phyloP scores from a whole-genome alignment of 2,888 invertebrate species.

The Agriopis leucophaearia region DNA sequence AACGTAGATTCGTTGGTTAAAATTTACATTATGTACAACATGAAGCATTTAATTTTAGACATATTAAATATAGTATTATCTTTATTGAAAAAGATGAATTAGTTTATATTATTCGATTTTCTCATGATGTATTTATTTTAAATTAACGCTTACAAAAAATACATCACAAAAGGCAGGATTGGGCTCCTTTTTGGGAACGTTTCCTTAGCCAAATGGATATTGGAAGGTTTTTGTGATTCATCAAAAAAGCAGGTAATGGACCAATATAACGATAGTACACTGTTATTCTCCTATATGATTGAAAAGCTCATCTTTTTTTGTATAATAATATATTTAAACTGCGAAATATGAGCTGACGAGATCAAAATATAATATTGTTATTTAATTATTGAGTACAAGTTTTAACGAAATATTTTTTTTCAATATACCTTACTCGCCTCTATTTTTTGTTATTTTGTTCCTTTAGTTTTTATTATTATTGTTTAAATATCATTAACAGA shows the following conservation, averaged over 20 bases:
- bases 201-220: slow-evolving; percentile 56
- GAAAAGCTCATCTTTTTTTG: slow-evolving; percentile 75
- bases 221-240: slow-evolving; percentile 51
- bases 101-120: slow-evolving; percentile 67
- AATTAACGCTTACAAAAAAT: slow-evolving; percentile 74
- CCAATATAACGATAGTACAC: slow-evolving; percentile 75
- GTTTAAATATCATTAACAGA: slow-evolving; percentile 78
- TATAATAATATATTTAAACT: slow-evolving; percentile 63
- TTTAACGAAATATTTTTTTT: slow-evolving; percentile 83
- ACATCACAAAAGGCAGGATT: slow-evolving; percentile 75
- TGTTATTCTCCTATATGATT: slow-evolving; percentile 69
- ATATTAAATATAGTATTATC: slow-evolving; percentile 81
- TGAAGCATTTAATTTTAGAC: slow-evolving; percentile 86
- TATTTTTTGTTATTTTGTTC: slow-evolving; percentile 85
- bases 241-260: slow-evolving; percentile 71
- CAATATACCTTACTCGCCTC: slow-evolving; percentile 82
- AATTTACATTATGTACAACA: slow-evolving; percentile 82
- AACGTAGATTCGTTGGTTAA: slow-evolving; percentile 53
- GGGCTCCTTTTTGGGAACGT: slow-evolving; percentile 50
- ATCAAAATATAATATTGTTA: slow-evolving; percentile 86
- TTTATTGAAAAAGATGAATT: slow-evolving; percentile 65
- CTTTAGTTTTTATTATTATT: slow-evolving; percentile 85
- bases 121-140: slow-evolving; percentile 76
- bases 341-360: slow-evolving; percentile 75
- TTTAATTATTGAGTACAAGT: slow-evolving; percentile 86